These are phyloP conservation scores for Acanthiza pusilla DNA, from an alignment of 2,797 vertebrate species.

Conservation along the genomic window DNA sequence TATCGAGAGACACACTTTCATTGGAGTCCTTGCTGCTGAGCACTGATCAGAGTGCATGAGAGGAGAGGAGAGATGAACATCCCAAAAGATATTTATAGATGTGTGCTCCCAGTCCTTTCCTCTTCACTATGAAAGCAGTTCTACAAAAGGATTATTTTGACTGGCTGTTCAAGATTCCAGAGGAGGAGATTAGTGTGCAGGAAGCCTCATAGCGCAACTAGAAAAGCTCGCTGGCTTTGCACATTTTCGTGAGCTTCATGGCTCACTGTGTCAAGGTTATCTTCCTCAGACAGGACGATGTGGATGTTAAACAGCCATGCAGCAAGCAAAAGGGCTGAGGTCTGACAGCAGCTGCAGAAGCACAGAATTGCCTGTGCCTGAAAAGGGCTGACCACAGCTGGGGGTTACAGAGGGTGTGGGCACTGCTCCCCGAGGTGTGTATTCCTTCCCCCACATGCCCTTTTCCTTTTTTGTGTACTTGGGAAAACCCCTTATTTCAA, in stretches of 20 bases:
- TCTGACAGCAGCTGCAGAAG: neutral
- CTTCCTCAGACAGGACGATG: neutral
- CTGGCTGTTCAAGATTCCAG: conserved; percentile 26
- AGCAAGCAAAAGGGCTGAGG: neutral
- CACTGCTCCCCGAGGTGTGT: neutral
- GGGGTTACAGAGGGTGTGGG: neutral
- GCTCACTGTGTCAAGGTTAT: conserved; percentile 4
- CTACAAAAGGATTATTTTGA: conserved; percentile 10
- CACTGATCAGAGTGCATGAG: neutral
- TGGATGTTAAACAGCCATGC: neutral
- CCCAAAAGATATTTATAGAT: conserved; percentile 27
- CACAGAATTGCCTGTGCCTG: neutral
- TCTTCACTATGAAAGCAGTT: conserved; percentile 4
- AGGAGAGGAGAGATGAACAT: neutral
- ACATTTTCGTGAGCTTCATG: neutral
- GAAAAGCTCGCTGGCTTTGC: conserved; percentile 25
- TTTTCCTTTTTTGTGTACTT: neutral
- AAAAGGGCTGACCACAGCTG: neutral
- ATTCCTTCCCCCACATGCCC: rapidly evolving
- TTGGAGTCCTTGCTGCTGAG: neutral
- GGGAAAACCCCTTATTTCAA: neutral
- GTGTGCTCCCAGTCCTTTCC: neutral
- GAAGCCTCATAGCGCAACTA: neutral
- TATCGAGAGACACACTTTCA: neutral
- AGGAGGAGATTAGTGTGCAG: conserved; percentile 18